phyloP scores from a whole-genome alignment of 35 echinoderm and acorn worm genomes.

The Ptychodera flava region DNA sequence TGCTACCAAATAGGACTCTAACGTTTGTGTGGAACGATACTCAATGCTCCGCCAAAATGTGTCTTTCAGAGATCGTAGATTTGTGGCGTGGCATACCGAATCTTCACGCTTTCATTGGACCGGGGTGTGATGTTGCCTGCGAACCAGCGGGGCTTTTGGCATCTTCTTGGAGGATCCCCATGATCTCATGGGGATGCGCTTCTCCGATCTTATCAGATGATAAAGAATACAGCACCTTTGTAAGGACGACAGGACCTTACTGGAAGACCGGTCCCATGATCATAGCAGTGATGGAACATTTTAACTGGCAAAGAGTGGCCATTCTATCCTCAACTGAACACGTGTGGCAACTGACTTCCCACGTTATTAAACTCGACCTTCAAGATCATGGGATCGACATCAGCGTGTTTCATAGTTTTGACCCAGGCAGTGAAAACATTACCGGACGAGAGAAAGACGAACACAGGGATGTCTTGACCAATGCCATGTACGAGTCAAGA shows the following conservation, averaged over 20 bases:
- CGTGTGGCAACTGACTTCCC: conserved; percentile 56
- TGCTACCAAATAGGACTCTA: conserved; percentile 34
- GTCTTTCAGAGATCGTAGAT: conserved; percentile 41
- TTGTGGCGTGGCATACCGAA: not conserved
- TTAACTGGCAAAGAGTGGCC: conserved; percentile 32
- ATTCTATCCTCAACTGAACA: conserved; percentile 59
- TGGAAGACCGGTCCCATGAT: conserved; percentile 40
- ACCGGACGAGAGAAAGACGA: not conserved
- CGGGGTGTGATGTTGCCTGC: conserved; percentile 56
- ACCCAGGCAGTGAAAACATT: conserved; percentile 23
- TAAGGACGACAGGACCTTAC: conserved; percentile 55
- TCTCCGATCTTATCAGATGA: conserved; percentile 38
- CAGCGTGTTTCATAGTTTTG: conserved; percentile 32
- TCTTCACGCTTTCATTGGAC: conserved; percentile 62
- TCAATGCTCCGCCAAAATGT: conserved; percentile 31
- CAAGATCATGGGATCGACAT: conserved; percentile 17
- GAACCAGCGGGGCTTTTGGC: conserved; percentile 56
- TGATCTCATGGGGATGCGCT: conserved; percentile 62
- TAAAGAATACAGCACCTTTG: conserved; percentile 49
- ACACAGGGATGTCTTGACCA: conserved; percentile 5
- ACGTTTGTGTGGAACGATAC: conserved; percentile 67
- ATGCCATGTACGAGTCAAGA: conserved; percentile 27
- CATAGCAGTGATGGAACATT: conserved; percentile 24
- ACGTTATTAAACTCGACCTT: conserved; percentile 17
- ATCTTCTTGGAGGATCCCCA: conserved; percentile 53